A percentile compares a stretch with the other conserved stretches of the same genome.
These are phyloP conservation scores for Marmota flaviventris DNA, from an alignment of 2,113 vertebrate species.

Conservation along the genomic window DNA sequence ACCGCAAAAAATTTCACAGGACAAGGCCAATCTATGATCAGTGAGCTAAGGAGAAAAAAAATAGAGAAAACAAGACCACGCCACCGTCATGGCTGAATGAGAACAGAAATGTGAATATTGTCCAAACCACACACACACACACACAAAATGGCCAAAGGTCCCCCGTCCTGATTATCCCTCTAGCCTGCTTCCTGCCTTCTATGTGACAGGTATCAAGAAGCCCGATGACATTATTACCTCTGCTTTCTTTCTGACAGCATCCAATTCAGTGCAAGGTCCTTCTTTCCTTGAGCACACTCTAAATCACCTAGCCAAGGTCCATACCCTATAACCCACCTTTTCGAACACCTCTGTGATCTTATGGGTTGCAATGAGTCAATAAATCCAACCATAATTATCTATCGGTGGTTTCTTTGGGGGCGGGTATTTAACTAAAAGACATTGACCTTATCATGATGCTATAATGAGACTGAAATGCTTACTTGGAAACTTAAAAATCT, in stretches of 20 bases:
- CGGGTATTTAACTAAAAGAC: not conserved
- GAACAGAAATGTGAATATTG: not conserved
- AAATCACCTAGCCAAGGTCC: too few relatives aligned
- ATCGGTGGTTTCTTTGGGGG: not conserved
- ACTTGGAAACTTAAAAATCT: not conserved
- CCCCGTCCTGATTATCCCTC: too few relatives aligned
- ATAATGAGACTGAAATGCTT: not conserved
- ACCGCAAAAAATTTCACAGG: not conserved
- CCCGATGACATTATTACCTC: too few relatives aligned
- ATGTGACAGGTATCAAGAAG: too few relatives aligned
- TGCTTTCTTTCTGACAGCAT: too few relatives aligned
- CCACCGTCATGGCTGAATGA: fast-evolving
- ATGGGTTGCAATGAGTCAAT: not conserved
- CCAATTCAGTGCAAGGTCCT: too few relatives aligned
- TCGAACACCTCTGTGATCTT: not conserved
- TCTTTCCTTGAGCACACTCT: too few relatives aligned
- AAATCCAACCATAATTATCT: not conserved
- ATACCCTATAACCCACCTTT: too few relatives aligned
- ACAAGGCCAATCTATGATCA: not conserved
- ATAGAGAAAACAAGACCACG: not conserved
- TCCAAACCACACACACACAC: not conserved
- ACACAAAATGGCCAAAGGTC: not conserved
- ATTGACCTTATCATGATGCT: not conserved
- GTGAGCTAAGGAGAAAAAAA: too few relatives aligned
- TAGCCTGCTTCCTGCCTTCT: too few relatives aligned